Evolutionary conservation across 2,888 invertebrate genomes (phyloP).

Genomic region (Acanthococcus lagerstroemiae): DNA sequence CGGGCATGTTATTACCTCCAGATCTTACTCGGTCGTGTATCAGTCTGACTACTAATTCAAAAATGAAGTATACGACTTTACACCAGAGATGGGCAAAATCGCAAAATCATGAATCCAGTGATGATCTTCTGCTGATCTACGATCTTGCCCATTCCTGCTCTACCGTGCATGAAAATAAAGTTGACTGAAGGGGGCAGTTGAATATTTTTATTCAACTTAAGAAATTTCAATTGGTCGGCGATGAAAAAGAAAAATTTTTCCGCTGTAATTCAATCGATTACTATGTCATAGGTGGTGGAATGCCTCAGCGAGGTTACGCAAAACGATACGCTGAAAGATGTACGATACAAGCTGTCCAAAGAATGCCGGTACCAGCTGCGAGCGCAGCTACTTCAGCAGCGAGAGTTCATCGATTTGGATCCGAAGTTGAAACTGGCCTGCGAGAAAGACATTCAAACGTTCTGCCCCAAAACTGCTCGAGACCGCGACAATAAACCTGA

Average conservation of each 20-base stretch:
- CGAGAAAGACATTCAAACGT: constrained; percentile 60
- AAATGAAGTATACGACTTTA: no score
- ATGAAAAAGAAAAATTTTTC: background rate
- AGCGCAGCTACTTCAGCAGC: constrained; percentile 82
- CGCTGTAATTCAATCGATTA: no score
- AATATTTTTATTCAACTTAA: background rate
- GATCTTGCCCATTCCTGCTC: no score
- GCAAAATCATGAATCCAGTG: no score
- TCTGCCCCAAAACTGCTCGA: constrained; percentile 52
- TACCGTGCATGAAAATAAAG: background rate
- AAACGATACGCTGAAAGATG: constrained; percentile 68
- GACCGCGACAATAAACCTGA: constrained; percentile 56
- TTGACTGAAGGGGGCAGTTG: background rate
- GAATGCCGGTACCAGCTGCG: constrained; percentile 84
- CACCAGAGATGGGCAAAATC: no score
- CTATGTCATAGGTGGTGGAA: constrained; percentile 47
- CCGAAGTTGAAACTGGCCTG: constrained; percentile 75
- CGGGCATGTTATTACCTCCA: no score
- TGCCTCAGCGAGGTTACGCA: constrained; percentile 85
- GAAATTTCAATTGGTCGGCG: background rate
- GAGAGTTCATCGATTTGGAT: constrained; percentile 79
- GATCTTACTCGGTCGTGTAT: no score
- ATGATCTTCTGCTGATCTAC: no score
- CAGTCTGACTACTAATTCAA: no score
- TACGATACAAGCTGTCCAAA: constrained; percentile 69